These are phyloP conservation scores for Heteronetta atricapilla DNA, from an alignment of 2,113 vertebrate genomes.

Conservation along the genomic window DNA sequence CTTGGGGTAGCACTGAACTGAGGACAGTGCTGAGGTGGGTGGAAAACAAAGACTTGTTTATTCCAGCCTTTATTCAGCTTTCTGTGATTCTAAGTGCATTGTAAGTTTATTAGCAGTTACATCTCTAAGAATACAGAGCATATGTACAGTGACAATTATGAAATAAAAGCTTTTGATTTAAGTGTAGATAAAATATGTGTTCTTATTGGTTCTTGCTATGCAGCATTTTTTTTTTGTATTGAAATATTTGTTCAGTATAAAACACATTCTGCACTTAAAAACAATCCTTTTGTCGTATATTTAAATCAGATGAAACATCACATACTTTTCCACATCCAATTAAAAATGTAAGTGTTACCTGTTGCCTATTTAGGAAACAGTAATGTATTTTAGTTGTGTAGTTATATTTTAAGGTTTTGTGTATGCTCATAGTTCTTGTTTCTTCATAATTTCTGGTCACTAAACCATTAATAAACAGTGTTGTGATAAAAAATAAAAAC, in stretches of 20 bases:
- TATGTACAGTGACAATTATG: not conserved
- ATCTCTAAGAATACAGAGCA: not conserved
- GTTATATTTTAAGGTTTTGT: not conserved
- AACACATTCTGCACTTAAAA: not conserved
- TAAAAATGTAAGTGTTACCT: not conserved
- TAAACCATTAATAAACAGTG: not conserved
- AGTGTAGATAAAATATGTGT: not conserved
- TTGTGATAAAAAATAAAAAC: not conserved
- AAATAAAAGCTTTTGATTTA: not conserved
- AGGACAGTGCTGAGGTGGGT: not conserved
- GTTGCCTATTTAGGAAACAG: not conserved
- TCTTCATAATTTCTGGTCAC: not conserved
- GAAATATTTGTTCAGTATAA: not conserved
- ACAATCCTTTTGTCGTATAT: not conserved
- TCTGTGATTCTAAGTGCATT: not conserved
- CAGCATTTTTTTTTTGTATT: not conserved
- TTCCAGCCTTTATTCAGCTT: not conserved
- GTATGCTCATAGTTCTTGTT: not conserved
- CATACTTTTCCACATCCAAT: not conserved
- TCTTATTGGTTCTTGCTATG: not conserved
- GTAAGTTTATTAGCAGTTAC: not conserved
- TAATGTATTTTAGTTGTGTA: not conserved
- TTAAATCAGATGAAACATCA: not conserved
- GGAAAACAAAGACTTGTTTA: not conserved
- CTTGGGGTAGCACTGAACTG: not conserved